Percentiles rank a stretch among this genome's conserved stretches.
Conservation (phyloP, 2,113 vertebrate genomes). For the Kryptolebias marmoratus region DNA sequence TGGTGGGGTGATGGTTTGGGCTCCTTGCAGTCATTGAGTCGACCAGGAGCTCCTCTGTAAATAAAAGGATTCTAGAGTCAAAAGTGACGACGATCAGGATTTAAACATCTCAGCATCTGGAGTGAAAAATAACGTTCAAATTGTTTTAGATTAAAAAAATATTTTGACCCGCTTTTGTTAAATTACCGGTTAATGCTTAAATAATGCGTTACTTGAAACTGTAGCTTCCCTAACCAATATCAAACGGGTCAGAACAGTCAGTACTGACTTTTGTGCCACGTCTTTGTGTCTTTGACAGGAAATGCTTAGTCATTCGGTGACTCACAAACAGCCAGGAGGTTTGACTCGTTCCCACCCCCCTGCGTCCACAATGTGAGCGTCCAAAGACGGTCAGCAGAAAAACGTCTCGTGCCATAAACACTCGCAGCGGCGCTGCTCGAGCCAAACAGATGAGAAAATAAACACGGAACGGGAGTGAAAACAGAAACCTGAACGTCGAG, state of each 20-base stretch:
- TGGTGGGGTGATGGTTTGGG: no score
- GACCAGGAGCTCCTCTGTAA: no score
- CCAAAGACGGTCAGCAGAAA: slow-evolving; percentile 57
- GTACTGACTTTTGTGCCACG: slow-evolving; percentile 1
- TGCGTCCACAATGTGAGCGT: slow-evolving; percentile 20
- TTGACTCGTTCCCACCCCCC: slow-evolving; percentile 46
- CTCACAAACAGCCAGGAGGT: slow-evolving; percentile 40
- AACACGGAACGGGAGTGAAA: not conserved
- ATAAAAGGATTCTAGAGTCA: no score
- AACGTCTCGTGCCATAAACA: slow-evolving; percentile 36
- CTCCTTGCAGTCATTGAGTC: no score
- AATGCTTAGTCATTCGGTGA: slow-evolving; percentile 66
- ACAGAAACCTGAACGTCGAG: not conserved
- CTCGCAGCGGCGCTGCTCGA: slow-evolving; percentile 33
- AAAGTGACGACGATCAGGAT: no score
- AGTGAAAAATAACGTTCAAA: no score
- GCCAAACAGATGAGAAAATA: slow-evolving; percentile 34
- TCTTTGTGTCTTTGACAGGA: slow-evolving; percentile 41
- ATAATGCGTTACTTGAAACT: not conserved
- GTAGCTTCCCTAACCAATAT: not conserved
- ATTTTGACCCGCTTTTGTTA: not conserved
- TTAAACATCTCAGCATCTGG: no score
- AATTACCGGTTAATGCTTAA: no score
- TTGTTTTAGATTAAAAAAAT: no score
- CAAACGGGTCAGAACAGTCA: not conserved